Base-by-base conservation (phyloP, 23 tunicate species). In the Styela clava region DNA sequence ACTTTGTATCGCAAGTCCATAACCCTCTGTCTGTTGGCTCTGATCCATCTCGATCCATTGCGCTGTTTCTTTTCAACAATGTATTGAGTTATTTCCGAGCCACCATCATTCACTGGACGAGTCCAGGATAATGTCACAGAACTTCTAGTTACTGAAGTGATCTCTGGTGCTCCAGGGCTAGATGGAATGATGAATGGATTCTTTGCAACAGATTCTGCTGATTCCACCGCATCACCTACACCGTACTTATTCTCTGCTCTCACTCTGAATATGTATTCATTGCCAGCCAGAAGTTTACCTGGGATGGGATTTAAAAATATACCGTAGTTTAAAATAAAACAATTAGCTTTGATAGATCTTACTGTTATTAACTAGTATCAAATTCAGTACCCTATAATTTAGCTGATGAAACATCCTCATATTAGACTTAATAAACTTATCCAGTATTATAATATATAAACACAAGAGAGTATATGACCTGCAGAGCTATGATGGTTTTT, bases 201-300 rank as follows among this genome's bases (percentile, higher is more conserved):
- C 62, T 79, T 74, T 1, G 96, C 92, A 1, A 79, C 22, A 26
- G 81, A 69, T 67, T 90, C 99, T 16, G 79, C 63, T 20, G 99
- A 95, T 74, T 89, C 99, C 61, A 86, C 72, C 61, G 91, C 70
- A 20, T 32, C 74, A 0, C 99, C 96, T 0, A 95, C 92, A 19
- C 99, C 99, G 33, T 80, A 89, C 61, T 90, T 90, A 83, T 95
- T 95, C 61, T 95, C 99, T 35, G 99, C 99, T 33, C 92, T 86
- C 23, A 95, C 89, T 23, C 99, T 96, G 92, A 95, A 95, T 20
- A 95, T 69, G 70, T 95, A 95, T 56, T 95, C 99, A 63, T 86
- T 95, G 81, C 83, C 89, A 32, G 83, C 87, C 31, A 87, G 84
- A 44, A 95, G 63, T 63, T 88, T 87, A 16, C 69, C 68, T 67